A percentile compares a stretch with the other conserved stretches of the same genome.
These are phyloP conservation scores for Falco naumanni DNA, from an alignment of 2,797 vertebrate species.

Conservation along the genomic window DNA sequence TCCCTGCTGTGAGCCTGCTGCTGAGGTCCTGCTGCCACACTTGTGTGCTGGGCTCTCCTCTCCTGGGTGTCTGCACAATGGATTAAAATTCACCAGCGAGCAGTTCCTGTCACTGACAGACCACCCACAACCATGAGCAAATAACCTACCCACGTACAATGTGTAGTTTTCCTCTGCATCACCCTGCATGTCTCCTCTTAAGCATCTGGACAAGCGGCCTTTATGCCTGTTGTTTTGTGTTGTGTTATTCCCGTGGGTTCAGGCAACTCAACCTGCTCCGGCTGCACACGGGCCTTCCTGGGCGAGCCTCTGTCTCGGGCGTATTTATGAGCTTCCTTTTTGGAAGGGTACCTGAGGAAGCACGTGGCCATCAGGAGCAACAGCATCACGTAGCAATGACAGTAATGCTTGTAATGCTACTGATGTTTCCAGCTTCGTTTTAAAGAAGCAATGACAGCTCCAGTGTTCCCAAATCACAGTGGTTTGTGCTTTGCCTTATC, in stretches of 20 bases:
- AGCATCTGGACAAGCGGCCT: not conserved
- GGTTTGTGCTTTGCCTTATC: not conserved
- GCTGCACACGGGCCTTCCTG: fast-evolving
- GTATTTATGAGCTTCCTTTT: not conserved
- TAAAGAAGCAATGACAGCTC: not conserved
- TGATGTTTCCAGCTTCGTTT: not conserved
- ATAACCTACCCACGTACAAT: fast-evolving
- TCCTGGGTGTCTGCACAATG: not conserved
- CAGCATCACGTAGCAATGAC: not conserved
- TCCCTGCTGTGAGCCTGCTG: not conserved
- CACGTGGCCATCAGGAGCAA: not conserved
- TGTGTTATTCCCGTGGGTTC: not conserved
- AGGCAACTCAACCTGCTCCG: not conserved
- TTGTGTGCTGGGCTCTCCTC: fast-evolving
- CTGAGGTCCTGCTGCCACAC: not conserved
- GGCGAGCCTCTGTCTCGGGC: not conserved
- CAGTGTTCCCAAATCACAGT: not conserved
- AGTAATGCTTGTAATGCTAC: not conserved
- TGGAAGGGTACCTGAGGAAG: not conserved
- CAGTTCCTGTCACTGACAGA: not conserved
- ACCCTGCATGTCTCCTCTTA: fast-evolving
- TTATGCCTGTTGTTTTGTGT: not conserved
- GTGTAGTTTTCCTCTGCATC: not conserved
- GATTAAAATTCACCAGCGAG: fast-evolving
- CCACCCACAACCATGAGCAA: fast-evolving